phyloP scores from a whole-genome alignment of 1,140 invertebrate genomes.

The Drosophila pallidifrons region DNA sequence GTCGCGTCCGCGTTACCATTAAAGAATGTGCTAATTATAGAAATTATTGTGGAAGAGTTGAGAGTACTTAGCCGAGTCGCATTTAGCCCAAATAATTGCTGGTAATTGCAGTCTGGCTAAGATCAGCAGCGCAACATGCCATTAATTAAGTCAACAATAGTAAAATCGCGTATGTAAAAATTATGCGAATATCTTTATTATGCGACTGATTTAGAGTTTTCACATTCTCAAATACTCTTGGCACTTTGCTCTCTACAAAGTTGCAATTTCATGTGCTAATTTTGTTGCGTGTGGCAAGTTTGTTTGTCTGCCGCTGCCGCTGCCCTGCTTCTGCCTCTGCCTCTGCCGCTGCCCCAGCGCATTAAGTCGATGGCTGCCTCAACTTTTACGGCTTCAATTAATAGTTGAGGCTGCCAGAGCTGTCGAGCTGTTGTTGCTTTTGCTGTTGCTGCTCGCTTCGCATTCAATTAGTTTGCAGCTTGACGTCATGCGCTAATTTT shows the following conservation, averaged over 20 bases:
- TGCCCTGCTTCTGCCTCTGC: background rate
- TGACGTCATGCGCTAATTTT: conserved; percentile 78
- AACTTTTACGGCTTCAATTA: conserved; percentile 57
- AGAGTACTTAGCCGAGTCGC: conserved; percentile 45
- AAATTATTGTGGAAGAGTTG: conserved; percentile 25
- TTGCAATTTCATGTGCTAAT: conserved; percentile 52
- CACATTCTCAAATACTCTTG: conserved; percentile 8
- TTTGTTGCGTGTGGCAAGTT: conserved; percentile 59
- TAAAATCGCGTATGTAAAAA: conserved; percentile 45
- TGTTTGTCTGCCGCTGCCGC: conserved; percentile 25
- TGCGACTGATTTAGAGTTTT: conserved; percentile 17
- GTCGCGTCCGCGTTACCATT: conserved; percentile 55
- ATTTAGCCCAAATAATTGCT: conserved; percentile 59
- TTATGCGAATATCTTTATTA: conserved; percentile 50
- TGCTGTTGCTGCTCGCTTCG: conserved; percentile 34
- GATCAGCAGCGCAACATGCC: conserved; percentile 31
- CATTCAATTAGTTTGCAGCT: conserved; percentile 73
- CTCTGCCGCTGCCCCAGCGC: too few species aligned
- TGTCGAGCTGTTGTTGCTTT: conserved; percentile 10
- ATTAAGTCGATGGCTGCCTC: conserved; percentile 12
- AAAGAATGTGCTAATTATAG: conserved; percentile 73
- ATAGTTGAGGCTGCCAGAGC: conserved; percentile 44
- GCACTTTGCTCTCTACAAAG: conserved; percentile 1
- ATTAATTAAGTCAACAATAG: conserved; percentile 55
- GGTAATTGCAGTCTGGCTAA: conserved; percentile 53